phyloP scores from a whole-genome alignment of 2,888 invertebrate species.

The Zhuqinia jingwanae region DNA sequence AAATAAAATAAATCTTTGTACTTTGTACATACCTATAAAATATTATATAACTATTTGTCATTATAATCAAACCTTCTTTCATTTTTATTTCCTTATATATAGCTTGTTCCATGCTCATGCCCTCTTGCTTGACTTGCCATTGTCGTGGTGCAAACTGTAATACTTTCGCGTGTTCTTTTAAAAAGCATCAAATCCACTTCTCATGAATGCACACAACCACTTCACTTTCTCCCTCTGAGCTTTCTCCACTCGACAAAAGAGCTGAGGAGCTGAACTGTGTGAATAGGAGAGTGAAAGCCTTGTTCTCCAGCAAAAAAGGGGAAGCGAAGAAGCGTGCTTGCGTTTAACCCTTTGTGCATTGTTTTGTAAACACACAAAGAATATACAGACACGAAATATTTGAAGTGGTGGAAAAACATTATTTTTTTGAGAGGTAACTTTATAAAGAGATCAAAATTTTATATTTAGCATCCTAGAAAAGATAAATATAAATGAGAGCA shows the following conservation, averaged over 20 bases:
- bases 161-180: constrained; percentile 15
- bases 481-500: too few species aligned
- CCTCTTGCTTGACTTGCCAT: constrained; percentile 27
- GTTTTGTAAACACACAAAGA: constrained; percentile 2
- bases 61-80: too few species aligned
- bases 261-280: constrained; percentile 16
- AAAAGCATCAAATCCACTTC: constrained; percentile 45
- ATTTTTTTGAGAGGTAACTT: constrained; percentile 19
- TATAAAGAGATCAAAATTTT: too few species aligned
- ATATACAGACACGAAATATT: too few species aligned
- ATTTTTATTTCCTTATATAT: too few species aligned
- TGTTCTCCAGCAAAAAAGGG: constrained; percentile 2
- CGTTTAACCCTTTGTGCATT: constrained; percentile 15
- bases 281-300: background rate
- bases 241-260: constrained; percentile 44
- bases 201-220: constrained; percentile 55
- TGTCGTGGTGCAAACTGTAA: constrained; percentile 25
- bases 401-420: background rate
- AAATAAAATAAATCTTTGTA: too few species aligned
- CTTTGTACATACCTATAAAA: too few species aligned
- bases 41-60: too few species aligned
- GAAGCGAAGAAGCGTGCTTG: background rate
- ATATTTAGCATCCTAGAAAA: too few species aligned
- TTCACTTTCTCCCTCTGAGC: constrained; percentile 61
- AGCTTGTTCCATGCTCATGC: constrained; percentile 9